A percentile compares a stretch with the other conserved stretches of the same genome.
phyloP scores from a whole-genome alignment of 2,797 vertebrate genomes.

The Mastacembelus armatus region DNA sequence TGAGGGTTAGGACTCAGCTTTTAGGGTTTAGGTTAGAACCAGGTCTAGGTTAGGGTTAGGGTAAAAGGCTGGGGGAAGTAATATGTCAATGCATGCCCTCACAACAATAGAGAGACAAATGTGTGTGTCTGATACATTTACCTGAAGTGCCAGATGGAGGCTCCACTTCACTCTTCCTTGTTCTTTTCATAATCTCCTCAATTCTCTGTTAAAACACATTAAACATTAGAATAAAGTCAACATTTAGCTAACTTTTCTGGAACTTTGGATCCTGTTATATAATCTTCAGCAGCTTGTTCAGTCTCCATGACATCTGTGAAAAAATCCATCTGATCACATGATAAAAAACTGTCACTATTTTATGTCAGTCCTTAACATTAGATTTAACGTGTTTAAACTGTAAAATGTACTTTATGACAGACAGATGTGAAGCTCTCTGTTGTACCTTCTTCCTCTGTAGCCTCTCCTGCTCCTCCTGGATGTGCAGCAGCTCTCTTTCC shows the following conservation, averaged over 20 bases:
- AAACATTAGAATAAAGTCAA: no score
- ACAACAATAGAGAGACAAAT: no score
- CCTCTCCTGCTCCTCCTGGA: slow-evolving; percentile 86
- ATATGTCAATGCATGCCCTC: no score
- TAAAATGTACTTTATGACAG: no score
- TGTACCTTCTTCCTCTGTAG: slow-evolving; percentile 86
- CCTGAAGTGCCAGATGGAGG: slow-evolving; percentile 76
- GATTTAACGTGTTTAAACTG: no score
- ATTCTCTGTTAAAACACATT: slow-evolving; percentile 87
- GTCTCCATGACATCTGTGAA: neutral
- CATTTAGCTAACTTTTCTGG: neutral
- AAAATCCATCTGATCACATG: no score
- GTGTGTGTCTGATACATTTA: slow-evolving; percentile 12
- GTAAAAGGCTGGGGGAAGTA: no score
- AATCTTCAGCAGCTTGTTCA: neutral
- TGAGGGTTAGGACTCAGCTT: no score
- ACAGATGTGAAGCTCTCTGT: neutral
- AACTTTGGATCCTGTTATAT: neutral
- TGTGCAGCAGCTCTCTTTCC: slow-evolving; percentile 82
- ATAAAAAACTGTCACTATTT: no score
- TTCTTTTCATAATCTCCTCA: slow-evolving; percentile 99
- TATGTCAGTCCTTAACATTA: no score
- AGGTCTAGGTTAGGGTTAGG: no score
- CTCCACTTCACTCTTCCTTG: slow-evolving; percentile 90
- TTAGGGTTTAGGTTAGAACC: no score